Evolutionary conservation across 2,797 vertebrate genomes (phyloP).

Genomic region (Chiloscyllium punctatum): DNA sequence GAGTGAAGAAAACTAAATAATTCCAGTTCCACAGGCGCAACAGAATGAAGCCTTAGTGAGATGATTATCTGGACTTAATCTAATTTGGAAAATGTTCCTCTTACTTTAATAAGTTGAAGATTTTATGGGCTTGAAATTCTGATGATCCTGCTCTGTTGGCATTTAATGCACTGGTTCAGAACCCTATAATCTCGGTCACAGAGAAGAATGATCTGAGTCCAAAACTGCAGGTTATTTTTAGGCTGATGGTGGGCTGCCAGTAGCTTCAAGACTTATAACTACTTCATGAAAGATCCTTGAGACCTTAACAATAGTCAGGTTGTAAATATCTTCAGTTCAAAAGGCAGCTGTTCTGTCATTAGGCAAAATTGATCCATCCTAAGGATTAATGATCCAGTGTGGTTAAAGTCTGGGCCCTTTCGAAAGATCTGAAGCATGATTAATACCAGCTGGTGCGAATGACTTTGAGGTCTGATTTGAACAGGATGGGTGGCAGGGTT

Average conservation of each 20-base stretch:
- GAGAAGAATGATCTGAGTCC: not conserved
- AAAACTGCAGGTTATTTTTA: not conserved
- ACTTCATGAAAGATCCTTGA: not conserved
- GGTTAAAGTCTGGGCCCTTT: not conserved
- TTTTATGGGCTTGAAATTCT: not conserved
- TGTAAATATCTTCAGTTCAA: not conserved
- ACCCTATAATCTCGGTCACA: not conserved
- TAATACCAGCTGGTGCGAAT: not conserved
- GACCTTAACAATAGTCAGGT: not conserved
- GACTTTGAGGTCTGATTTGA: not conserved
- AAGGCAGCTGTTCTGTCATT: not conserved
- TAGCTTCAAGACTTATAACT: not conserved
- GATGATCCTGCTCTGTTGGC: not conserved
- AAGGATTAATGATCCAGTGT: not conserved
- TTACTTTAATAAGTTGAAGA: not conserved
- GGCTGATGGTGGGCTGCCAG: not conserved
- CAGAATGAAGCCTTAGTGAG: not conserved
- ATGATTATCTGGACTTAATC: not conserved
- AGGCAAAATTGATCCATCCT: not conserved
- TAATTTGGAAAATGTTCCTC: not conserved
- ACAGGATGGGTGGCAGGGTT: not conserved
- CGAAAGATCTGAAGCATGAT: not conserved
- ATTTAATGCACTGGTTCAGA: not conserved
- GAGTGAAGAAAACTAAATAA: conserved; percentile 42
- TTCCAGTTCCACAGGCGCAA: not conserved